phyloP scores from a whole-genome alignment of 2,113 vertebrate species.

The Calypte anna region DNA sequence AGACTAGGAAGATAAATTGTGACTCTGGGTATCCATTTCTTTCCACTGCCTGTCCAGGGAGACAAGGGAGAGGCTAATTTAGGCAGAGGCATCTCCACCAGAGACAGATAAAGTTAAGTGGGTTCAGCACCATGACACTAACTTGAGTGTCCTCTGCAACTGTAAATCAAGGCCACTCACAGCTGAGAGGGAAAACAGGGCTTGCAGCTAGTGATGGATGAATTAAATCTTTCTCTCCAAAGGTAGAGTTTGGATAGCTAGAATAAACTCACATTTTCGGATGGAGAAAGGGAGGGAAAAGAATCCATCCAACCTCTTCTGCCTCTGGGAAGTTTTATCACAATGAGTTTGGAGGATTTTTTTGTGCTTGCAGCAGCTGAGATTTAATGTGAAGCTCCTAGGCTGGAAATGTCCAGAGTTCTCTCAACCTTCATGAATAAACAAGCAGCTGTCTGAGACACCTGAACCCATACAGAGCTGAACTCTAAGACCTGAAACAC shows the following conservation, averaged over 20 bases:
- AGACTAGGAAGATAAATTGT: not conserved
- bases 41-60: not conserved
- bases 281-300: not conserved
- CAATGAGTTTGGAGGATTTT: not conserved
- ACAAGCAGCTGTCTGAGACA: not conserved
- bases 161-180: not conserved
- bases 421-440: not conserved
- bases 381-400: not conserved
- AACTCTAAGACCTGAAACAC: not conserved
- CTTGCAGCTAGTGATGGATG: not conserved
- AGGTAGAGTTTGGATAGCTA: not conserved
- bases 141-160: not conserved
- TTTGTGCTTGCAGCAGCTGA: not conserved
- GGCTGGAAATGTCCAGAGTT: not conserved
- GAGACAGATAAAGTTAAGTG: not conserved
- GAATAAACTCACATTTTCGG: not conserved
- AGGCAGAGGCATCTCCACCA: not conserved
- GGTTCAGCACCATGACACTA: not conserved
- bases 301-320: fast-evolving
- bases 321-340: not conserved
- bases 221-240: not conserved
- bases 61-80: not conserved
- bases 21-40: not conserved
- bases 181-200: not conserved
- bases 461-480: not conserved